Percentiles rank a stretch among this genome's conserved stretches.
These are phyloP conservation scores for Heterotilapia buettikoferi DNA, from an alignment of 2,113 vertebrate genomes.

Conservation along the genomic window DNA sequence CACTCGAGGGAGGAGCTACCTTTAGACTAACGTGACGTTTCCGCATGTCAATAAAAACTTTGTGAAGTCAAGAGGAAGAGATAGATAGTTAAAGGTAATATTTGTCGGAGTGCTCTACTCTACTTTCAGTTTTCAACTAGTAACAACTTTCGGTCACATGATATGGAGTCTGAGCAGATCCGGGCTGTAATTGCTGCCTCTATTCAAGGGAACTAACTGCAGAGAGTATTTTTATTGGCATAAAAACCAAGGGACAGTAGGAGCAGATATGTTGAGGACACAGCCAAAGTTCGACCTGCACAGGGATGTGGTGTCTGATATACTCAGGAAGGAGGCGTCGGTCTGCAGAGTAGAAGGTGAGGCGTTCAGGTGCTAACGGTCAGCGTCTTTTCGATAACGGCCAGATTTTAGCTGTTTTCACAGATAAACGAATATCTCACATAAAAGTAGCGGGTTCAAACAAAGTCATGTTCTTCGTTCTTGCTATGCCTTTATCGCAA, in stretches of 20 bases:
- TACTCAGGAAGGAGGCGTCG: conserved; percentile 61
- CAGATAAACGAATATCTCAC: not conserved
- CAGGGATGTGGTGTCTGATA: conserved; percentile 55
- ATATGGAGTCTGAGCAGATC: not conserved
- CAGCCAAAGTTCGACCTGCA: conserved; percentile 52
- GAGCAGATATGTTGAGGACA: conserved; percentile 45
- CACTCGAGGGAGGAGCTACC: conserved; percentile 8
- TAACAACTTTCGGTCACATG: conserved; percentile 43
- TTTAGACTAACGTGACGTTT: not conserved
- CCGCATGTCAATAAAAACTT: conserved; percentile 24
- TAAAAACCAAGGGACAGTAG: not conserved
- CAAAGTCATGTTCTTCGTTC: not conserved
- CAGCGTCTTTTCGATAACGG: not conserved
- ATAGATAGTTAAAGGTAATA: not conserved
- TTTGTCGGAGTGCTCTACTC: not conserved
- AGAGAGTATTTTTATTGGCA: not conserved
- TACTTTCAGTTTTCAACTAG: not conserved
- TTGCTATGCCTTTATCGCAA: accelerated
- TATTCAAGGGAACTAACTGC: not conserved
- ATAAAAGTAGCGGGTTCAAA: not conserved
- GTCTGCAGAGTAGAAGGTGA: conserved; percentile 60
- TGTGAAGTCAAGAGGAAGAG: not conserved
- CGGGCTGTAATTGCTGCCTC: not conserved
- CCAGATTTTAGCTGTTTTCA: not conserved
- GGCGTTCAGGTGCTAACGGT: conserved; percentile 24